phyloP scores from a whole-genome alignment of 2,113 vertebrate genomes.

The Hyperopisus bebe region DNA sequence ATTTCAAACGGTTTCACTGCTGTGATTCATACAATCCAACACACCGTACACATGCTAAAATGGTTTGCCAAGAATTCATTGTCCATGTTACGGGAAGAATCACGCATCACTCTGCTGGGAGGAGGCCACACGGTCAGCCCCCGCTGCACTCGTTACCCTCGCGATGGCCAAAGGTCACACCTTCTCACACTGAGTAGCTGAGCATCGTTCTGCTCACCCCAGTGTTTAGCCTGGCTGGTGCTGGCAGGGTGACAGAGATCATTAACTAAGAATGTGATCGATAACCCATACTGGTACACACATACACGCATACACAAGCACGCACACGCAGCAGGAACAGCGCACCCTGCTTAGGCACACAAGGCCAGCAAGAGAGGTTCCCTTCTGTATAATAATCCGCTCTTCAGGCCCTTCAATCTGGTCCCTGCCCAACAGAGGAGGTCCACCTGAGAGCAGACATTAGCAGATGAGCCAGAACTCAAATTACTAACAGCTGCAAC shows the following conservation, averaged over 20 bases:
- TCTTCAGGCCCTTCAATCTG: neutral
- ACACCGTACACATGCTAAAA: neutral
- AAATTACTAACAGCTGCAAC: neutral
- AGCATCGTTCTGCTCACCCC: neutral
- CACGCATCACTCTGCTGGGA: neutral
- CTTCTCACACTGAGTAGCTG: neutral
- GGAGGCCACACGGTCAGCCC: neutral
- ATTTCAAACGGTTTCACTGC: neutral
- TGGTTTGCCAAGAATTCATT: neutral
- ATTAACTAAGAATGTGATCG: neutral
- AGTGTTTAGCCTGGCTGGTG: neutral
- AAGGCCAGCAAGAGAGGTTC: neutral
- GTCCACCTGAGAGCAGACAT: neutral
- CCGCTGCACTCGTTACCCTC: neutral
- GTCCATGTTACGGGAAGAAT: neutral
- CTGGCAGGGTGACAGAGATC: neutral
- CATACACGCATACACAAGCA: neutral
- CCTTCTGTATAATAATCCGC: neutral
- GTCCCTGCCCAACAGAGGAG: neutral
- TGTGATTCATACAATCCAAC: neutral
- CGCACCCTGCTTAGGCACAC: neutral
- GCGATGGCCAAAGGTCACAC: neutral
- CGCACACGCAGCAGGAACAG: neutral
- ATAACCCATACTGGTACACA: neutral
- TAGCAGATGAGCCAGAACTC: neutral